Evolutionary conservation across 2,113 vertebrate genomes (phyloP), one percentile per base, ranked within the genome.

Genomic region (Boulengeromyrus knoepffleri): DNA sequence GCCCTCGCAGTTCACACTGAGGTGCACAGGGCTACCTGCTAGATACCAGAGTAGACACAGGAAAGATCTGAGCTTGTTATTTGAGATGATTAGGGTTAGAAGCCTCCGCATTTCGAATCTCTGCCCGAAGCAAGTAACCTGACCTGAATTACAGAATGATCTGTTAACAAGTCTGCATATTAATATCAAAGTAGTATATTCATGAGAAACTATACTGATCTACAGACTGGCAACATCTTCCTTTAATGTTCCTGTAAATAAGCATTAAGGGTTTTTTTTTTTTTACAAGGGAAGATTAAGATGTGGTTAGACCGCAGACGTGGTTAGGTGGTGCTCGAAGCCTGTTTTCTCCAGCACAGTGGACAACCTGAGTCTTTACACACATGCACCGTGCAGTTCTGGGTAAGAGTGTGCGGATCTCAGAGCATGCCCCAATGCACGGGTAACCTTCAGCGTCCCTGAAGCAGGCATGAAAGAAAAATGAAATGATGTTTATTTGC

Each of bases 391-490:
- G 83, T 91, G 93, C 90, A 19, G 83, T 47, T 45, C 83, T 5
- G 3, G 4, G 17, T 92, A 92, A 93, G 88, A 90, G 88, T 87
- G 88, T 85, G 89, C 87, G 87, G 93, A 93, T 92, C 93, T 90
- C 85, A 3, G 90, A 90, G 93, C 94, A 92, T 93, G 92, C 89
- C 91, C 89, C 93, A 93, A 94, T 94, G 93, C 92, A 92, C 45
- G 70, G 49, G 42, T 89, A 80, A 46, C 27, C 50, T 70, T 90
- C 83, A 85, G 89, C 91, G 17, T 92, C 27, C 90, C 85, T 93
- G 90, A 88, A 86, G 66, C 36, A 7, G 27, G 53, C 74, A 85
- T 84, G 58, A 88, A 39, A 12, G n/a, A 12, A 52, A 52, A 86
- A n/a, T 10, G 0, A 46, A 21, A 8, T 47, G 3, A 19, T 50